These are phyloP conservation scores for Crypturellus undulatus DNA, from an alignment of 2,113 vertebrate species.

Conservation along the genomic window DNA sequence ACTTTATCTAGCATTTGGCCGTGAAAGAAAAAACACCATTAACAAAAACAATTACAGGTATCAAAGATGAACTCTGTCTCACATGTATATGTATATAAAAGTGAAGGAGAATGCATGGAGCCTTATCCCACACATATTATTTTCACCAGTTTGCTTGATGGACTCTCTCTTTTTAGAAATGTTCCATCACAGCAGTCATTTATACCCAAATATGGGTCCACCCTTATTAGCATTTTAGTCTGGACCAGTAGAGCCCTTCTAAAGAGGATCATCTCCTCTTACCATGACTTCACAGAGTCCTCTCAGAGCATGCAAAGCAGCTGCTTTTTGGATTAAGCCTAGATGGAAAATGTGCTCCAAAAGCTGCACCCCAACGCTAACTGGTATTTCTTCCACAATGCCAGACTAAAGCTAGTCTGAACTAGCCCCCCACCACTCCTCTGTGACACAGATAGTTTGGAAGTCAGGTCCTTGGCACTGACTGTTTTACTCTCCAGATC, in stretches of 20 bases:
- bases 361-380: background rate
- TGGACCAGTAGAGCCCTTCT: background rate
- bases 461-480: rapidly evolving
- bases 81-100: background rate
- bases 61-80: background rate
- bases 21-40: background rate
- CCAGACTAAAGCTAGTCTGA: background rate
- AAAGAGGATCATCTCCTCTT: background rate
- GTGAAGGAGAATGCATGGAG: background rate
- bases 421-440: rapidly evolving
- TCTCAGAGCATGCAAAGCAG: background rate
- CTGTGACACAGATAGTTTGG: rapidly evolving
- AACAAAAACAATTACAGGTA: background rate
- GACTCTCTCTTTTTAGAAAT: background rate
- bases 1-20: background rate
- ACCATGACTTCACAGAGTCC: rapidly evolving
- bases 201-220: rapidly evolving
- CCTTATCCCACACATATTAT: background rate
- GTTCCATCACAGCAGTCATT: background rate
- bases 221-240: background rate
- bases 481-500: rapidly evolving
- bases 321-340: background rate
- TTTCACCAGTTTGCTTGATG: background rate
- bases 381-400: background rate
- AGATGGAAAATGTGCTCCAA: background rate